Base-by-base conservation (phyloP, 2,113 vertebrate species). In the Myiagra hebetior region DNA sequence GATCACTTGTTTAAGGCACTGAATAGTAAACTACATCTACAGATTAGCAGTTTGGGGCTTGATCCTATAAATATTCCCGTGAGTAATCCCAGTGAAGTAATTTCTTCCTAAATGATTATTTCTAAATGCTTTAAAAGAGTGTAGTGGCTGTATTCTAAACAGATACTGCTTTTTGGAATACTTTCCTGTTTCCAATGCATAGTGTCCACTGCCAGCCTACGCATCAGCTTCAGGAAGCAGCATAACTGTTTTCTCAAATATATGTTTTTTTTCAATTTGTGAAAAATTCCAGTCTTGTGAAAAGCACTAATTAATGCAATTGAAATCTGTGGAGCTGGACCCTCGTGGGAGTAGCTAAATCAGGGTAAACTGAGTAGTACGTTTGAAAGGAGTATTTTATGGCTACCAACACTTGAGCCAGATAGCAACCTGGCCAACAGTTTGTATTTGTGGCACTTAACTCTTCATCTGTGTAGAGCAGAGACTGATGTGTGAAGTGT, bases 31-130 rank as follows among this genome's bases (percentile, higher is more conserved):
- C 83, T 79, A 10, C 78, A 95, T 73, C 44, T 83, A 50, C 30
- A 95, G 77, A 86, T 78, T 75, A 96, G 93, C 82, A 91, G 55
- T 92, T 93, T 95, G 24, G 24, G 23, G 15, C 28, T 68, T 60
- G 27, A 63, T 83, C 50, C 35, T 91, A 9, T 52, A 62, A 46
- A 52, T n/a, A 77, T 37, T 65, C 31, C 63, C 44, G 1, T 47
- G 35, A 77, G 15, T 80, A 88, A 88, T 81, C 31, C 14, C 16
- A 91, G 1, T 72, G 35, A 92, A 74, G 53, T 76, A 13, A 87
- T 69, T 87, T 85, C 19, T 70, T 85, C 20, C 59, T 80, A 77
- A 97, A 89, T 86, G 28, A 82, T 88, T 95, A 77, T 90, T 97
- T 92, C 72, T 57, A 55, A 87, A 89, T 49, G 77, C 42, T 94